phyloP scores from a whole-genome alignment of 1,140 invertebrate genomes.

The Aphelenchoides besseyi region DNA sequence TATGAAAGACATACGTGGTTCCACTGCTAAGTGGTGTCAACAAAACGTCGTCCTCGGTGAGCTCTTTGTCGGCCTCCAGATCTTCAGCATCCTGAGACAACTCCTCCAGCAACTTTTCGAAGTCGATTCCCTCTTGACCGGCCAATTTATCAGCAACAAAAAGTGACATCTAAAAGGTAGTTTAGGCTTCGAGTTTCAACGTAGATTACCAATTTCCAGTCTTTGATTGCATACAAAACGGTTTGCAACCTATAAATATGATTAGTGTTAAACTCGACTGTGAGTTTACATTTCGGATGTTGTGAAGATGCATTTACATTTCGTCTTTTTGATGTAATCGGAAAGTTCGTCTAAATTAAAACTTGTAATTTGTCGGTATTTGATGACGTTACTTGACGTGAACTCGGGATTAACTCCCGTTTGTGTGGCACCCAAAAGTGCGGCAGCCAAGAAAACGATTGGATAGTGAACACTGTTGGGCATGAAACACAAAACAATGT shows the following conservation, averaged over 20 bases:
- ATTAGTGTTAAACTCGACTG: no score
- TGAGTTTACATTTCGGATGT: slow-evolving; percentile 19
- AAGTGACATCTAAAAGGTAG: slow-evolving; percentile 28
- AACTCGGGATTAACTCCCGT: slow-evolving; percentile 44
- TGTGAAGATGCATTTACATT: slow-evolving; percentile 28
- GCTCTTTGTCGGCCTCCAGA: slow-evolving; percentile 5
- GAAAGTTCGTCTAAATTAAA: slow-evolving; percentile 39
- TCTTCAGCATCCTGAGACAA: background rate
- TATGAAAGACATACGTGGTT: slow-evolving; percentile 21
- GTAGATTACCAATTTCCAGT: background rate
- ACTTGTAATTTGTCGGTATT: slow-evolving; percentile 7
- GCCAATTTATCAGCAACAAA: slow-evolving; percentile 33
- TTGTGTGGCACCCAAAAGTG: slow-evolving; percentile 40
- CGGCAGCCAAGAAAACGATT: slow-evolving; percentile 41
- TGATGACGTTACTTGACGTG: slow-evolving; percentile 23
- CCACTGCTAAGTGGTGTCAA: slow-evolving; percentile 45
- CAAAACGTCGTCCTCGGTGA: slow-evolving; percentile 31
- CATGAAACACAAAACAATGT: slow-evolving; percentile 33
- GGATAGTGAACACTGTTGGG: slow-evolving; percentile 41
- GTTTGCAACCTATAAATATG: no score
- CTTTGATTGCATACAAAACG: background rate
- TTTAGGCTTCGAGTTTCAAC: background rate
- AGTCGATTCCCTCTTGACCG: background rate
- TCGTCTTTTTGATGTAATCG: slow-evolving; percentile 23
- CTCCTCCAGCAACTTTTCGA: slow-evolving; percentile 8